These are phyloP conservation scores for Amiota communis DNA, from an alignment of 2,888 invertebrate genomes.

Conservation along the genomic window DNA sequence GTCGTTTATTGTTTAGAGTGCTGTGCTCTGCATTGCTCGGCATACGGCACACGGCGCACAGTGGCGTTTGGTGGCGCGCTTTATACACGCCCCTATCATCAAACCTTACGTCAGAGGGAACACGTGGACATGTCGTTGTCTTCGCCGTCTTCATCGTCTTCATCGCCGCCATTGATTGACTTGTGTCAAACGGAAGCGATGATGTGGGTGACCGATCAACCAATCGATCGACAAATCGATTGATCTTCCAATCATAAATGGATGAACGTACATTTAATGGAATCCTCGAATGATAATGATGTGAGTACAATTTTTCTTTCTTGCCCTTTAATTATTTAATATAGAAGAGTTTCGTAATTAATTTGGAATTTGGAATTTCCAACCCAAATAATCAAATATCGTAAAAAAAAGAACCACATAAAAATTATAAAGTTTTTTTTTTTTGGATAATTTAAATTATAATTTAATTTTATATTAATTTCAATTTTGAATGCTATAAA, in stretches of 20 bases:
- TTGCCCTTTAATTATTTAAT: no score
- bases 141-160: no score
- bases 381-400: no score
- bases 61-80: constrained; percentile 23
- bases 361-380: no score
- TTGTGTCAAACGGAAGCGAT: constrained; percentile 2
- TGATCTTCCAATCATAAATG: no score
- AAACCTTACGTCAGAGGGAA: constrained; percentile 69
- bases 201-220: background rate
- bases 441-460: constrained; percentile 39
- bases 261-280: no score
- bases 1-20: constrained; percentile 35
- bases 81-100: constrained; percentile 69
- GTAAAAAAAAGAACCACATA: background rate
- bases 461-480: constrained; percentile 51
- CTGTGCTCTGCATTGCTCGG: constrained; percentile 39
- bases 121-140: constrained; percentile 61
- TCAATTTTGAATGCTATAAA: constrained; percentile 56
- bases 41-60: constrained; percentile 33
- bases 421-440: background rate
- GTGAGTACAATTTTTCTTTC: no score
- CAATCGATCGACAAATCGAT: constrained; percentile 7
- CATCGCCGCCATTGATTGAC: constrained; percentile 8
- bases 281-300: no score
- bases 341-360: no score